Evolutionary conservation across 2,888 invertebrate species (phyloP).

Genomic region (Bimastos eiseni): DNA sequence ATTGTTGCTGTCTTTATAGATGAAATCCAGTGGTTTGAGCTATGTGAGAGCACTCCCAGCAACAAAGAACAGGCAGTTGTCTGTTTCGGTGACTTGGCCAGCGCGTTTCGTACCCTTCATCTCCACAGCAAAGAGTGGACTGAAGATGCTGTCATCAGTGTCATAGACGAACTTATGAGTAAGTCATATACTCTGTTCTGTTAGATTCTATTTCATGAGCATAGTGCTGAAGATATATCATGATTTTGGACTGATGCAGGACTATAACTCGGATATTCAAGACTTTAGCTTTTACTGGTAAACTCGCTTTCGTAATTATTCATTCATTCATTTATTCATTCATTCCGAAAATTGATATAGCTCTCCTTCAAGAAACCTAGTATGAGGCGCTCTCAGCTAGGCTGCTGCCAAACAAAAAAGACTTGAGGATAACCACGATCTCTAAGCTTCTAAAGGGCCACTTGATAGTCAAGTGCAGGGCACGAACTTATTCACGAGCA

Average conservation of each 20-base stretch:
- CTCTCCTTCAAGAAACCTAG: too few species aligned
- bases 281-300: neutral
- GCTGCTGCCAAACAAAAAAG: too few species aligned
- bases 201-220: neutral
- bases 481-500: too few species aligned
- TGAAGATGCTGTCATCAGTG: conserved; percentile 58
- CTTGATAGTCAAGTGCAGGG: too few species aligned
- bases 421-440: too few species aligned
- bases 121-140: conserved; percentile 56
- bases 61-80: conserved; percentile 51
- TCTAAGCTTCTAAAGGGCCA: too few species aligned
- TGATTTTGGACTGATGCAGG: neutral
- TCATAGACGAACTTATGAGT: conserved; percentile 61
- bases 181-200: conserved; percentile 39
- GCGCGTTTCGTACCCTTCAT: conserved; percentile 54
- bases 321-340: too few species aligned
- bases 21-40: conserved; percentile 58
- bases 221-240: neutral
- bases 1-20: conserved; percentile 43
- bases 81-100: conserved; percentile 56
- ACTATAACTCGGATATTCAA: neutral
- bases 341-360: too few species aligned
- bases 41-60: conserved; percentile 56
- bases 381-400: too few species aligned
- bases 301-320: too few species aligned